These are phyloP conservation scores for Tanytarsus gracilentus DNA, from an alignment of 2,888 invertebrate genomes.

Conservation along the genomic window DNA sequence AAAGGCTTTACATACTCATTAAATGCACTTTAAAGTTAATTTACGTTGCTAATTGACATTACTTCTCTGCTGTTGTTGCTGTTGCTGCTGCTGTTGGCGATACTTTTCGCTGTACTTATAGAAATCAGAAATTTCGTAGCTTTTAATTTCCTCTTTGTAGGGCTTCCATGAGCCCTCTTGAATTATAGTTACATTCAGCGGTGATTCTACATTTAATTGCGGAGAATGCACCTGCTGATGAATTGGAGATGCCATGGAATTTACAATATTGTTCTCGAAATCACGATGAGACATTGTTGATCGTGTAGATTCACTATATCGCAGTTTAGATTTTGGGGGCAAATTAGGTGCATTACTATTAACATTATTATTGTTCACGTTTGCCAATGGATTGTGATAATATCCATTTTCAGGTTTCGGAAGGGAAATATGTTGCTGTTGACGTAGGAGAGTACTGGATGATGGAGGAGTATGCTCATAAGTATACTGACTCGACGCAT, in stretches of 20 bases:
- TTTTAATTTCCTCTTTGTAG: conserved; percentile 88
- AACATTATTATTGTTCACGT: neutral
- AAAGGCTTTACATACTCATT: no score
- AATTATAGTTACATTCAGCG: conserved; percentile 74
- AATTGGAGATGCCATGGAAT: neutral
- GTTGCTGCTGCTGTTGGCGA: conserved; percentile 47
- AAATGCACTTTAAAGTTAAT: no score
- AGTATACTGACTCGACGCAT: neutral
- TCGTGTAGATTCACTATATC: conserved; percentile 22
- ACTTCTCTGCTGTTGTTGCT: neutral
- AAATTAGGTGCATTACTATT: conserved; percentile 16
- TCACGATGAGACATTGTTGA: conserved; percentile 18
- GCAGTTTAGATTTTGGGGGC: conserved; percentile 22
- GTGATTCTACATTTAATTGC: conserved; percentile 58
- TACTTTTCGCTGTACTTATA: conserved; percentile 96
- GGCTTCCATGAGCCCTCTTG: conserved; percentile 85
- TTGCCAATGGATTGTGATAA: conserved; percentile 16
- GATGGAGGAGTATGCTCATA: conserved; percentile 16
- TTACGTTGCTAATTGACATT: conserved; percentile 6
- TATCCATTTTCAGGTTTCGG: conserved; percentile 15
- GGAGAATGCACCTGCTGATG: neutral
- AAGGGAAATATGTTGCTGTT: neutral
- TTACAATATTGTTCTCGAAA: conserved; percentile 15
- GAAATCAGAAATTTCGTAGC: conserved; percentile 96
- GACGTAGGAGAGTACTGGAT: neutral